Evolutionary conservation across 2,113 vertebrate species (phyloP), one percentile per base, ranked within the genome.

Genomic region (Caranx melampygus): DNA sequence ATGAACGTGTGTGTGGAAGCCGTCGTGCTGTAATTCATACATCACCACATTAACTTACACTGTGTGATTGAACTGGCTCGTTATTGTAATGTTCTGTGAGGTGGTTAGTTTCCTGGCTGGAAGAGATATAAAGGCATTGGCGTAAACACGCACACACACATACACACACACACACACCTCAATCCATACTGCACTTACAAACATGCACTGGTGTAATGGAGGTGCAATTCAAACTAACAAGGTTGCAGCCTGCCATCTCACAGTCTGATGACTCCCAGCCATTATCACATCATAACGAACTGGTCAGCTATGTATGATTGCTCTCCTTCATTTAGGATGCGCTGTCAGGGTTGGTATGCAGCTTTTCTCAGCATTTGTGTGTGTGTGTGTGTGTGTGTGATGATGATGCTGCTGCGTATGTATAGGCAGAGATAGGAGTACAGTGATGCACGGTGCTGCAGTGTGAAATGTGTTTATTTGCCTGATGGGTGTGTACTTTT

Each of bases 231-330:
- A 83, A 88, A 85, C 82, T 89, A 93, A 92, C 84, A 85, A 92
- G 84, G 82, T 72, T 84, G 83, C 65, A 80, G 79, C 69, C 72
- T 77, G 79, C 72, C 85, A 83, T 79, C 87, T 87, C 90, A 87
- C 85, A 82, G 83, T 72, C 84, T 90, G 90, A 91, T 89, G 88
- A 68, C 80, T 88, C 72, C 82, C 35, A 71, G 68, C 85, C 89
- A 94, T 94, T 91, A 92, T 85, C 88, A 82, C 85, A 68, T 87
- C 87, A 84, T 90, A 89, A 93, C 87, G 84, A 92, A 87, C 74
- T 74, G 85, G 84, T 88, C 90, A 87, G 87, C 82, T 79, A 78
- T 72, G 80, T 79, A 84, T 75, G 84, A 82, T 80, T 82, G 80
- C 82, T 87, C 84, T 66, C 72, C 52, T 77, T 87, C 78, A 88